Percentiles rank a stretch among this genome's conserved stretches.
Evolutionary conservation across 2,113 vertebrate genomes (phyloP).

Genomic region (Alouatta palliata): DNA sequence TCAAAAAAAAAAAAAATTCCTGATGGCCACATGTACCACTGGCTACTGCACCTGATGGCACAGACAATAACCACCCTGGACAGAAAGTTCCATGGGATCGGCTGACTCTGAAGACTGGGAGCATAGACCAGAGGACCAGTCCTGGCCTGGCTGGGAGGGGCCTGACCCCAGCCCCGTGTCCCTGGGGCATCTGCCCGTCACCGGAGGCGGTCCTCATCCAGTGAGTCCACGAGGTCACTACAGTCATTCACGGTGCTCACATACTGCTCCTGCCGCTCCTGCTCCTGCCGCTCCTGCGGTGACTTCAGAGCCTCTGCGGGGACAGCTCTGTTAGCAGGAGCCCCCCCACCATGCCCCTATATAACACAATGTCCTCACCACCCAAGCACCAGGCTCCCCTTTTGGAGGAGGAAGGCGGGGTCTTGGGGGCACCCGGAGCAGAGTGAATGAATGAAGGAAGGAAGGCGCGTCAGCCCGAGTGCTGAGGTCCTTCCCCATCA

Average conservation of each 20-base stretch:
- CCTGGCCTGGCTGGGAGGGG: not conserved
- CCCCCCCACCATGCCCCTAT: not conserved
- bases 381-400: not conserved
- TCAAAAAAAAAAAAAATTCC: not conserved
- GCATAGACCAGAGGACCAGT: no score
- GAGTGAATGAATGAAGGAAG: not conserved
- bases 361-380: not conserved
- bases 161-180: no score
- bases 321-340: slow-evolving; percentile 22
- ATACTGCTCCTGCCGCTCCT: slow-evolving; percentile 87
- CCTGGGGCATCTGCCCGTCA: slow-evolving; percentile 47
- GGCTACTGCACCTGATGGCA: rapidly evolving
- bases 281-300: slow-evolving; percentile 85
- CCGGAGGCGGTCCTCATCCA: slow-evolving; percentile 96
- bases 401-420: not conserved
- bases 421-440: not conserved
- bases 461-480: rapidly evolving
- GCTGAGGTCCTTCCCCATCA: not conserved
- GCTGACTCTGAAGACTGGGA: not conserved
- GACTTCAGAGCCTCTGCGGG: slow-evolving; percentile 90
- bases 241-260: slow-evolving; percentile 91
- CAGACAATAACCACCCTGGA: rapidly evolving
- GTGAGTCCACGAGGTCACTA: slow-evolving; percentile 91
- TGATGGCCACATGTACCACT: rapidly evolving
- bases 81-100: not conserved